These are phyloP conservation scores for Hipposideros larvatus DNA, from an alignment of 2,797 vertebrate genomes.

Conservation along the genomic window DNA sequence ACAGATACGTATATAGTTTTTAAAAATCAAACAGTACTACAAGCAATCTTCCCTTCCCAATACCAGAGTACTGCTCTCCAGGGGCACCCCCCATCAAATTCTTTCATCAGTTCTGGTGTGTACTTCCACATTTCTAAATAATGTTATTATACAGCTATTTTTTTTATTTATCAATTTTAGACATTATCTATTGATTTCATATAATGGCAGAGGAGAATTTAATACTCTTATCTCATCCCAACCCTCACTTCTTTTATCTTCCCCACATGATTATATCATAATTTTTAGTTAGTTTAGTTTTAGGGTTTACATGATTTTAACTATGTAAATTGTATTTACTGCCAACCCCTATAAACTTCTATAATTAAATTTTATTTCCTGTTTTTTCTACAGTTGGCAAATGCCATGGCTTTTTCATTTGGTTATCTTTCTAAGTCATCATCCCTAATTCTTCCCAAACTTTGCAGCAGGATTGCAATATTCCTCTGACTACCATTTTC, in stretches of 20 bases:
- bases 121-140: slow-evolving; percentile 18
- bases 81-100: not conserved
- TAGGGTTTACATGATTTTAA: slow-evolving; percentile 27
- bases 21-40: not conserved
- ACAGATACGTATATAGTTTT: not conserved
- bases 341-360: slow-evolving; percentile 1
- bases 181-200: slow-evolving; percentile 26
- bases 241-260: not conserved
- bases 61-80: not conserved
- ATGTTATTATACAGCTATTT: not conserved
- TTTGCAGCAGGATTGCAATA: not conserved
- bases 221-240: not conserved
- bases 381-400: slow-evolving; percentile 32
- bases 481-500: not conserved
- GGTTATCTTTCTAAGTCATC: slow-evolving; percentile 34
- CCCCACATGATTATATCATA: not conserved
- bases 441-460: not conserved
- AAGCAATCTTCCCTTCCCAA: not conserved
- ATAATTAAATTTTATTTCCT: slow-evolving; percentile 49
- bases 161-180: slow-evolving; percentile 57
- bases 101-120: not conserved
- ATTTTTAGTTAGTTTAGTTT: slow-evolving; percentile 47
- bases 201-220: not conserved
- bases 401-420: slow-evolving; percentile 11
- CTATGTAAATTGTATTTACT: slow-evolving; percentile 44